These are phyloP conservation scores for Gasteruption jaculator DNA, from an alignment of 2,888 invertebrate species.

Conservation along the genomic window DNA sequence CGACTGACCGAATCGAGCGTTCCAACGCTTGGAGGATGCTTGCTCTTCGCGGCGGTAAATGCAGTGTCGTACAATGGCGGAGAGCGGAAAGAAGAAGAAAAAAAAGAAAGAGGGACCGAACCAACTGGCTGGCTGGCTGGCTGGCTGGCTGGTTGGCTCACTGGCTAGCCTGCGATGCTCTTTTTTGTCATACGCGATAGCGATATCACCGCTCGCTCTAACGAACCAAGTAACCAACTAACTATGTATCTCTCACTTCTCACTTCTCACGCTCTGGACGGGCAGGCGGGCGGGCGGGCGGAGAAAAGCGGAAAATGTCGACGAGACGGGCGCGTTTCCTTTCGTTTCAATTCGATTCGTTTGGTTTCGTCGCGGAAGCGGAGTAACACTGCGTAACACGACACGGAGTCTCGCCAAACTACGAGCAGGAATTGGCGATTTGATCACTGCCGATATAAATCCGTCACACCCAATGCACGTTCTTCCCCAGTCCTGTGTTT, in stretches of 20 bases:
- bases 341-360: constrained; percentile 1
- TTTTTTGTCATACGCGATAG: constrained; percentile 16
- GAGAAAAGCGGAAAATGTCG: no score
- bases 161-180: background rate
- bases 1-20: constrained; percentile 6
- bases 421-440: no score
- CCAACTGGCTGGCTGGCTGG: no score
- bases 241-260: constrained; percentile 11
- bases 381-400: constrained; percentile 28
- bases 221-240: background rate
- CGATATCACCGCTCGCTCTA: constrained; percentile 10
- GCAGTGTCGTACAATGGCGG: constrained; percentile 36
- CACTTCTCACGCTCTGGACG: constrained; percentile 19
- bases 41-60: constrained; percentile 27
- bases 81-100: no score
- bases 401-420: constrained; percentile 24
- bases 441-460: constrained; percentile 25
- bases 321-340: no score
- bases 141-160: no score
- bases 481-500: constrained; percentile 28
- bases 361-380: constrained; percentile 20
- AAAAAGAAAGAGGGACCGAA: no score
- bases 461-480: constrained; percentile 40
- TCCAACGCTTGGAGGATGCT: constrained; percentile 18
- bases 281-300: no score